Evolutionary conservation across 2,797 vertebrate species (phyloP), one percentile per base, ranked within the genome.

Genomic region (Acanthurus leucopareius): DNA sequence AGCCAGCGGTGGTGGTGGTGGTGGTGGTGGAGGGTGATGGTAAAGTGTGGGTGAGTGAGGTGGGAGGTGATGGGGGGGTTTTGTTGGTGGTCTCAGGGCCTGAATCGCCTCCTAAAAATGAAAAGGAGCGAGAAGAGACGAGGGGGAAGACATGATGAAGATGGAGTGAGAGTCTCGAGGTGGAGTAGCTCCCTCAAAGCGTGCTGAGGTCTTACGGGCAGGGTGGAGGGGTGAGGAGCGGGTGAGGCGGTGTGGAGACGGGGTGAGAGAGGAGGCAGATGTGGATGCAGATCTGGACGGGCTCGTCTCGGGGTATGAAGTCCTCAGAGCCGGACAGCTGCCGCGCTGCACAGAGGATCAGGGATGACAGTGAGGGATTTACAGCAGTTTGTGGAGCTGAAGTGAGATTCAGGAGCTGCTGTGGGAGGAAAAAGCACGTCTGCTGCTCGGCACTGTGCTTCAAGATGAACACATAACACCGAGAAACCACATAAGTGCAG

Each of bases 1-100:
- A 94, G 89, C 93, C 82, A 80, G 81, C 69, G 76, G 79, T 87
- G 84, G 79, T 65, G 71, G 75, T 6, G 54, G 17, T 28, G 65
- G 64, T 19, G 64, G 64, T 16, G 28, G 61, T 10, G 32, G 48
- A 57, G 13, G 58, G 82, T 10, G 69, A 13, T 14, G 64, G 73
- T 75, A 70, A 79, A 70, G 78, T 80, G 79, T 51, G 65, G 79
- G 79, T 67, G 80, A 67, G 73, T 47, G 20, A 54, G 76, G 75
- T 56, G 75, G 15, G 48, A 47, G 72, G 67, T 57, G 47, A 9
- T n/a, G n/a, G n/a, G n/a, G 48, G 57, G 16, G 70, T 56, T 48
- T 19, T 54, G 38, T 52, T 1, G 49, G 77, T 73, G 84, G 84
- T 80, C 67, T 73, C 1, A 1, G 82, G 82, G 68, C 49, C 74